A percentile compares a stretch with the other conserved stretches of the same genome.
Conservation (phyloP, 2,888 invertebrate genomes). For the Pardosa pseudoannulata region DNA sequence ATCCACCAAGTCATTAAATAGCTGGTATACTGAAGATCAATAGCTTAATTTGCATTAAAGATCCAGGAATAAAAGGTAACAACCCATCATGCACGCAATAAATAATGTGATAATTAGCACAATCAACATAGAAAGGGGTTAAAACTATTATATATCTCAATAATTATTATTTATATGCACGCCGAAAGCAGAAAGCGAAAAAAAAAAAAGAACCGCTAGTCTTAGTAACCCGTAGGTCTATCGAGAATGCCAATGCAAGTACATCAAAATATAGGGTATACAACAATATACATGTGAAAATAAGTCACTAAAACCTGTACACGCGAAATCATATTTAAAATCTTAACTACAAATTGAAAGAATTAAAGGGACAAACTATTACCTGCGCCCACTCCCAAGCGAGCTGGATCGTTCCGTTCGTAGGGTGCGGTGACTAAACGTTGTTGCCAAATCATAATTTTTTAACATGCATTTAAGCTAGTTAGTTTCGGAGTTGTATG, state of each 20-base stretch:
- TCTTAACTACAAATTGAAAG: not conserved
- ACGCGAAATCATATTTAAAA: not conserved
- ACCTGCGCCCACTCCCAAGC: conserved; percentile 58
- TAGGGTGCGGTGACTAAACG: conserved; percentile 65
- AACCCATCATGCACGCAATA: too few relatives aligned
- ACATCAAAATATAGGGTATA: not conserved
- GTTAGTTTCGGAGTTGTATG: conserved; percentile 4
- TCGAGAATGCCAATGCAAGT: not conserved
- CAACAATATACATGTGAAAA: not conserved
- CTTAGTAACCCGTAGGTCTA: conserved; percentile 32
- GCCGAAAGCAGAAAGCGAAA: conserved; percentile 36
- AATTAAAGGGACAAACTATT: conserved; percentile 31
- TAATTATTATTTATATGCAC: conserved; percentile 53
- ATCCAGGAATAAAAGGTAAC: too few relatives aligned
- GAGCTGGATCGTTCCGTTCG: conserved; percentile 47
- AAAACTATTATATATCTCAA: conserved; percentile 9
- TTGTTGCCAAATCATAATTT: conserved; percentile 31
- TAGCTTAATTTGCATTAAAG: too few relatives aligned
- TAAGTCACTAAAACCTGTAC: not conserved
- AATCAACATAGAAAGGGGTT: not conserved
- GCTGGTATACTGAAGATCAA: too few relatives aligned
- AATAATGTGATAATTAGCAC: too few relatives aligned
- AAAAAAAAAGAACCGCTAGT: conserved; percentile 45
- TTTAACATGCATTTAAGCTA: not conserved
- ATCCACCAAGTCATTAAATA: too few relatives aligned